phyloP scores from a whole-genome alignment of 2,888 invertebrate genomes.

The Ptilodon capucinus region DNA sequence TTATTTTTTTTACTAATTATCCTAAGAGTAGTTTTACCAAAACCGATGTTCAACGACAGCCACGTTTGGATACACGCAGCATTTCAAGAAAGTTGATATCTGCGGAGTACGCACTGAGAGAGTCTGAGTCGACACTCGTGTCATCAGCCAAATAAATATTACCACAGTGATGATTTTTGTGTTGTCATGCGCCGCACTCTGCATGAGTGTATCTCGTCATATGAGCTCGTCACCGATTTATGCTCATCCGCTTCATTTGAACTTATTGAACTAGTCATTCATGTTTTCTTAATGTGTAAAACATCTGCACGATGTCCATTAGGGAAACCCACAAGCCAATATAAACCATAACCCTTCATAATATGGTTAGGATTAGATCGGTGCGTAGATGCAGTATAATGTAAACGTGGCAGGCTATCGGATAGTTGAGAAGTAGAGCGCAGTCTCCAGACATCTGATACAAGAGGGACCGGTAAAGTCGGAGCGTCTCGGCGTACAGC shows the following conservation, averaged over 20 bases:
- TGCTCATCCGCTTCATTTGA: constrained; percentile 11
- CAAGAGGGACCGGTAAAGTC: constrained; percentile 24
- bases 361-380: background rate
- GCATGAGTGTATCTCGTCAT: too few relatives aligned
- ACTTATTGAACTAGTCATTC: constrained; percentile 55
- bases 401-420: constrained; percentile 6
- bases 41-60: too few relatives aligned
- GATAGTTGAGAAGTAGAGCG: constrained; percentile 22
- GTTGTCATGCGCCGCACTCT: background rate
- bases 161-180: background rate
- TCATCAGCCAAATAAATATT: background rate
- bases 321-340: constrained; percentile 10
- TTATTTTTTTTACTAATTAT: too few relatives aligned
- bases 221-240: background rate
- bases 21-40: too few relatives aligned
- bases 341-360: background rate
- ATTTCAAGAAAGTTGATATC: background rate
- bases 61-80: too few relatives aligned
- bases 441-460: constrained; percentile 44
- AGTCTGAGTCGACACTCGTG: background rate
- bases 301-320: constrained; percentile 51
- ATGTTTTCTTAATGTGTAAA: constrained; percentile 60
- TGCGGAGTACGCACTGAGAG: background rate
- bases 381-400: constrained; percentile 8
- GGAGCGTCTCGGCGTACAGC: constrained; percentile 10